Base-by-base conservation (phyloP, 1,140 invertebrate species). In the Philotrypesis tridentata region DNA sequence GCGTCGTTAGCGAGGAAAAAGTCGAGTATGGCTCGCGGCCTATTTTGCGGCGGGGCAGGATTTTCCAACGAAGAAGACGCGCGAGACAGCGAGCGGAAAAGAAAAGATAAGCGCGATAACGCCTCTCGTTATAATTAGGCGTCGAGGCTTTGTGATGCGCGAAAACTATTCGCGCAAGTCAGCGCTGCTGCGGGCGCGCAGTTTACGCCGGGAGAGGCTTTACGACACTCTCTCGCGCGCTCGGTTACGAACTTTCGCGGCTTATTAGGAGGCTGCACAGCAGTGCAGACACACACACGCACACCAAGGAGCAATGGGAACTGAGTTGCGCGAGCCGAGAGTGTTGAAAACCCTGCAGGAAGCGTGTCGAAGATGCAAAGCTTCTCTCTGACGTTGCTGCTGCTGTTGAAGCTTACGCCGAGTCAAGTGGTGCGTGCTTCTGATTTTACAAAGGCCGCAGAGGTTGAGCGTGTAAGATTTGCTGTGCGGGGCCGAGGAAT, bases 31-130 rank as follows among this genome's bases (percentile, higher is more conserved):
- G 48, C 48, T 17, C 17, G 48, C 48, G 48, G 48, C 17, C n/a
- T n/a, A 31, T 5, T 21, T 70, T 70, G 9, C 0, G 12, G 67
- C 12, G 14, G 37, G 14, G 21, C 25, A 37, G 37, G 31, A 65
- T n/a, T 65, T 12, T 29, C n/a, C n/a, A n/a, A n/a, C 31, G 48
- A 55, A 55, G 21, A 55, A 14, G 21, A 21, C 48, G 71, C 29
- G 81, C 73, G 71, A 83, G 37, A 33, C 7, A 17, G 78, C 27
- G 2, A 14, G 48, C 27, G n/a, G 37, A 29, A 40, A 25, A 48
- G 65, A 33, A 43, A 75, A 23, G 81, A 80, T 76, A 82, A 82
- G 61, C 48, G 55, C 31, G 83, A 83, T 55, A 63, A 63, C 31
- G 71, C 11, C 7, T 55, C 40, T 48, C 71, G 40, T 73, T 73